Evolutionary conservation across 1,140 invertebrate species (phyloP).

Genomic region (Trichomalopsis sarcophagae): DNA sequence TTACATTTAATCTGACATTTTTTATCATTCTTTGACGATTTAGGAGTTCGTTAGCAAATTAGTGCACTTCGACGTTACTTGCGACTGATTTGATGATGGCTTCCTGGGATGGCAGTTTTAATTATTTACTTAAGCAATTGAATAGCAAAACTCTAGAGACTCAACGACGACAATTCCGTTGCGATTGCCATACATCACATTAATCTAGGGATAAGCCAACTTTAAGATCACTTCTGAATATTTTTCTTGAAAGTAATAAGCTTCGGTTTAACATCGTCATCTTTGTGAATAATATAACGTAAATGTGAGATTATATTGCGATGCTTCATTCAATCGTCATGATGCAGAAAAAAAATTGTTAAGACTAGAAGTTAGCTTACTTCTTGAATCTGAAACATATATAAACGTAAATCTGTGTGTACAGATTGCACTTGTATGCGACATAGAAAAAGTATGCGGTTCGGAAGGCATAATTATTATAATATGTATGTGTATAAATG

Average conservation of each 20-base stretch:
- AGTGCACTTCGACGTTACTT: conserved; percentile 20
- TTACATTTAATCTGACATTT: conserved; percentile 29
- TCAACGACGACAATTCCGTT: conserved; percentile 22
- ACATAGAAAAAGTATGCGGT: conserved; percentile 28
- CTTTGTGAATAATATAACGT: conserved; percentile 43
- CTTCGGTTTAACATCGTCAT: conserved; percentile 24
- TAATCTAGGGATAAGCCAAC: conserved; percentile 31
- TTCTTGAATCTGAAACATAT: conserved; percentile 44
- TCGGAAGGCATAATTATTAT: conserved; percentile 49
- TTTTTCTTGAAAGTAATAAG: conserved; percentile 7
- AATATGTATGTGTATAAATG: conserved; percentile 62
- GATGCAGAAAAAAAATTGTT: conserved; percentile 48
- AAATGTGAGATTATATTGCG: conserved; percentile 43
- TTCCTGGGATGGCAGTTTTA: conserved; percentile 14
- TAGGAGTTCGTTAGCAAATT: conserved; percentile 31
- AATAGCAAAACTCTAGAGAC: conserved; percentile 25
- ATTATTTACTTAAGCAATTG: conserved; percentile 37
- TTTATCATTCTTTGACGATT: conserved; percentile 28
- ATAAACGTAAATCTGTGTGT: conserved; percentile 43
- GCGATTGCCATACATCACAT: conserved; percentile 41
- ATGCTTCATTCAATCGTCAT: conserved; percentile 42
- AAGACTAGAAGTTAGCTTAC: conserved; percentile 35
- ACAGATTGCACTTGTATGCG: conserved; percentile 50
- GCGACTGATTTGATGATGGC: conserved; percentile 25
- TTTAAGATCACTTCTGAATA: conserved; percentile 35